Conservation (phyloP, 2,797 vertebrate genomes). For the Sebastes trivittatus region DNA sequence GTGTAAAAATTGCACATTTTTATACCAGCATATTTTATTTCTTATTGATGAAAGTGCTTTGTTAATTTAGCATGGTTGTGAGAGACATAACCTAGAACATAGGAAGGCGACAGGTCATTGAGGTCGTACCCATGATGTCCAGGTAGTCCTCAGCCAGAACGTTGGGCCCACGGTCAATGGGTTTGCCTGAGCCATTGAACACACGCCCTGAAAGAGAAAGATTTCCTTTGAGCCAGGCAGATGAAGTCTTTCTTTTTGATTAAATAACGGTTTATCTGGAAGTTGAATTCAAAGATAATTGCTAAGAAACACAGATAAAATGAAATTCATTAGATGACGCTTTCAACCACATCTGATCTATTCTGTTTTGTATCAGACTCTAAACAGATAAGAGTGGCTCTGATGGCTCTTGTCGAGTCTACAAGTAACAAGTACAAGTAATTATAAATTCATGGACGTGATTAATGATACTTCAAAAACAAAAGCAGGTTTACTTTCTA, state of each 20-base stretch:
- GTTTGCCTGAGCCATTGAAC: constrained; percentile 87
- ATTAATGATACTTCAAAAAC: constrained; percentile 68
- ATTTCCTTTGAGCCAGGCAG: not conserved
- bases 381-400: constrained; percentile 38
- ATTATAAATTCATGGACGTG: constrained; percentile 56
- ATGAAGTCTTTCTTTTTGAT: constrained; percentile 3
- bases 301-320: constrained; percentile 17
- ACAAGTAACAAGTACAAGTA: constrained; percentile 46
- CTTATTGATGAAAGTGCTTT: not conserved
- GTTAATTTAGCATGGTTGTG: not conserved
- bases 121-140: constrained; percentile 85
- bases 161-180: constrained; percentile 85
- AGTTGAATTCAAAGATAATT: constrained; percentile 37
- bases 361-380: constrained; percentile 44
- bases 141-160: constrained; percentile 88
- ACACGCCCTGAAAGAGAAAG: constrained; percentile 78
- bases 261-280: constrained; percentile 8
- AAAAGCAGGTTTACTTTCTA: constrained; percentile 60
- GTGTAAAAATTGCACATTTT: not conserved
- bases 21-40: not conserved
- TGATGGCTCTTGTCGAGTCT: constrained; percentile 42
- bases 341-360: constrained; percentile 45
- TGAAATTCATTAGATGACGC: constrained; percentile 53
- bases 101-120: not conserved
- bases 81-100: not conserved